A percentile compares a stretch with the other conserved stretches of the same genome.
Evolutionary conservation across 2,797 vertebrate species (phyloP).

Genomic region (Gadopsis bispinosus): DNA sequence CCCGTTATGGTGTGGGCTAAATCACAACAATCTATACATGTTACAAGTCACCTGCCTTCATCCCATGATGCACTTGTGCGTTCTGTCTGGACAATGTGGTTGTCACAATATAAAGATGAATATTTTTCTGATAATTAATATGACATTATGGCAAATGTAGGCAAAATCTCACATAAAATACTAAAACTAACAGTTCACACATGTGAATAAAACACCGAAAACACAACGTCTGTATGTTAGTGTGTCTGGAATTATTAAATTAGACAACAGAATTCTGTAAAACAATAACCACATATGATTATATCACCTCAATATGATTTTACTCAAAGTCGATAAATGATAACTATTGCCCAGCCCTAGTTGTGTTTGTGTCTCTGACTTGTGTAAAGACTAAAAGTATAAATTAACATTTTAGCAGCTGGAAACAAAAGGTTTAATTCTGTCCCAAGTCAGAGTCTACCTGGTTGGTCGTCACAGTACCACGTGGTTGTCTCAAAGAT

Average conservation of each 20-base stretch:
- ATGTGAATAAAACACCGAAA: not conserved
- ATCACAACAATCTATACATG: not conserved
- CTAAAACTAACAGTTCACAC: constrained; percentile 4
- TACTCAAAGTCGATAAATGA: not conserved
- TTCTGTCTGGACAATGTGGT: not conserved
- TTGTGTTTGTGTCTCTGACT: not conserved
- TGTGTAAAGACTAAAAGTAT: constrained; percentile 6
- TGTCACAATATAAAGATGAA: constrained; percentile 4
- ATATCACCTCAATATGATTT: not conserved
- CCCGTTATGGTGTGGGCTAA: not conserved
- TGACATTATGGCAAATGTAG: constrained; percentile 4
- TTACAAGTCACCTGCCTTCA: not conserved
- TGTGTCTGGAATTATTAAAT: not conserved
- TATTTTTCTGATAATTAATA: not conserved
- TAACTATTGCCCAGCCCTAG: not conserved
- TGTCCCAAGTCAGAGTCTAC: not conserved
- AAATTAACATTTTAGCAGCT: not conserved
- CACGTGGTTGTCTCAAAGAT: not conserved
- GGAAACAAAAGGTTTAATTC: constrained; percentile 1
- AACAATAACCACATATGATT: not conserved
- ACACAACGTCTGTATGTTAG: not conserved
- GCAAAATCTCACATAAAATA: constrained; percentile 10
- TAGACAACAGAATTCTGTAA: not conserved
- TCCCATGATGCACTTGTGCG: constrained; percentile 1
- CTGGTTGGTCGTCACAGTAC: not conserved